Percentiles rank a stretch among this genome's conserved stretches.
Conservation (phyloP, 1,140 invertebrate species). For the Thaumatotibia leucotreta region DNA sequence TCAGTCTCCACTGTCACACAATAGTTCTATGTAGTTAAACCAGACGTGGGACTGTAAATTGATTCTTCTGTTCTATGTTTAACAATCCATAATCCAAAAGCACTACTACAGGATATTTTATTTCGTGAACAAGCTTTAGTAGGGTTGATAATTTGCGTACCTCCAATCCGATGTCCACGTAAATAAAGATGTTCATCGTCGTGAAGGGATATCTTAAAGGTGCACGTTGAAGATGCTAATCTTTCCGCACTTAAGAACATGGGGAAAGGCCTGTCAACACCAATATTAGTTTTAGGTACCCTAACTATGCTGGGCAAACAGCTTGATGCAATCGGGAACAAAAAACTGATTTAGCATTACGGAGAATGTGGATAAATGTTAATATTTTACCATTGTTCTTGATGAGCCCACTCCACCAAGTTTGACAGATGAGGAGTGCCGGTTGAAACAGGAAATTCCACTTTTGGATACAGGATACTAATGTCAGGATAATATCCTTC, state of each 20-base stretch:
- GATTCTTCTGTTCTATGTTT: too few relatives aligned
- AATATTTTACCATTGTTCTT: not conserved
- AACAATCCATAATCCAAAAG: too few relatives aligned
- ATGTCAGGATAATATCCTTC: not conserved
- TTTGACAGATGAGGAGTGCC: not conserved
- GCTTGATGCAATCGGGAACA: not conserved
- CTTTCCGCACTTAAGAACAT: not conserved
- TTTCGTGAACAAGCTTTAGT: too few relatives aligned
- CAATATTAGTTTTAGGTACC: not conserved
- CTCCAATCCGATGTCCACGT: not conserved
- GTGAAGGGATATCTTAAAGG: not conserved
- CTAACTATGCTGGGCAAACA: not conserved
- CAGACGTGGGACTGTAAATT: too few relatives aligned
- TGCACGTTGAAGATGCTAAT: not conserved
- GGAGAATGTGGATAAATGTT: not conserved
- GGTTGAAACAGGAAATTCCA: not conserved
- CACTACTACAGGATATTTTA: too few relatives aligned
- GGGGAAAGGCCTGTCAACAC: not conserved
- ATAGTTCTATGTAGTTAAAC: too few relatives aligned
- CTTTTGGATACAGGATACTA: not conserved
- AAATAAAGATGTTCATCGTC: not conserved
- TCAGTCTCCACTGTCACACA: too few relatives aligned
- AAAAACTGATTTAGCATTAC: not conserved
- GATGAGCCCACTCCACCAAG: not conserved
- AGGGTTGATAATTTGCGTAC: not conserved